Conservation (phyloP, 2,888 invertebrate genomes). For the Hemithea aestivaria region DNA sequence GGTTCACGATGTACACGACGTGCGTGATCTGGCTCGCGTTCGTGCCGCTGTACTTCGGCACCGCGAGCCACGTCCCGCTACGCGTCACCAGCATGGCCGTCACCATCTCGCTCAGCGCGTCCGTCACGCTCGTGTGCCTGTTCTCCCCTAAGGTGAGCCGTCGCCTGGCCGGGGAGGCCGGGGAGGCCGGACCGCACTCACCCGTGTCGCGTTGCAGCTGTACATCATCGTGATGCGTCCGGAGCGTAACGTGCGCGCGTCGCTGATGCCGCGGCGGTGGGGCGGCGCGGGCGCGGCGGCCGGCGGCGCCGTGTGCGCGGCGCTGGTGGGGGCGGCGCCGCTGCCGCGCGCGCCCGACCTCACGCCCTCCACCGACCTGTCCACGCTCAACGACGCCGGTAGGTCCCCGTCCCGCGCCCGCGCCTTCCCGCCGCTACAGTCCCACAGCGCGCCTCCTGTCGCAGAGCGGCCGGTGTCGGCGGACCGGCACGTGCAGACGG, state of each 20-base stretch:
- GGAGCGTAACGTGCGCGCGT: conserved; percentile 63
- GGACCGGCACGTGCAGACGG: conserved; percentile 62
- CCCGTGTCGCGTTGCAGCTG: conserved; percentile 35
- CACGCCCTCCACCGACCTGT: conserved; percentile 56
- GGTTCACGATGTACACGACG: conserved; percentile 99
- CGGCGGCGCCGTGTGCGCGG: conserved; percentile 55
- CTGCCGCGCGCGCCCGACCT: conserved; percentile 44
- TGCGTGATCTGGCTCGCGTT: conserved; percentile 99
- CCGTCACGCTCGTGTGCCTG: conserved; percentile 94
- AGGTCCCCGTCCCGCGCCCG: neutral
- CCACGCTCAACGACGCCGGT: conserved; percentile 51
- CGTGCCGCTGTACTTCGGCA: conserved; percentile 97
- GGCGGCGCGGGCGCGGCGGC: conserved; percentile 37
- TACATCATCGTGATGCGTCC: conserved; percentile 62
- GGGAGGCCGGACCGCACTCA: conserved; percentile 75
- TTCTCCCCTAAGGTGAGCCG: conserved; percentile 97
- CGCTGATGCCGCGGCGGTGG: conserved; percentile 54
- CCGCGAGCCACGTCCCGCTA: conserved; percentile 93
- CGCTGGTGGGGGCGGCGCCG: conserved; percentile 43
- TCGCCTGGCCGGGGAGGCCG: conserved; percentile 93
- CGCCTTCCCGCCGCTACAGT: too few relatives aligned
- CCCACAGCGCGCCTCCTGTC: neutral
- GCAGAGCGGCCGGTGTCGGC: conserved; percentile 48
- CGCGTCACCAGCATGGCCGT: conserved; percentile 97
- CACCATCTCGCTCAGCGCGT: conserved; percentile 95